Base-by-base conservation (phyloP, 2,888 invertebrate genomes). In the Conistra vaccinii region DNA sequence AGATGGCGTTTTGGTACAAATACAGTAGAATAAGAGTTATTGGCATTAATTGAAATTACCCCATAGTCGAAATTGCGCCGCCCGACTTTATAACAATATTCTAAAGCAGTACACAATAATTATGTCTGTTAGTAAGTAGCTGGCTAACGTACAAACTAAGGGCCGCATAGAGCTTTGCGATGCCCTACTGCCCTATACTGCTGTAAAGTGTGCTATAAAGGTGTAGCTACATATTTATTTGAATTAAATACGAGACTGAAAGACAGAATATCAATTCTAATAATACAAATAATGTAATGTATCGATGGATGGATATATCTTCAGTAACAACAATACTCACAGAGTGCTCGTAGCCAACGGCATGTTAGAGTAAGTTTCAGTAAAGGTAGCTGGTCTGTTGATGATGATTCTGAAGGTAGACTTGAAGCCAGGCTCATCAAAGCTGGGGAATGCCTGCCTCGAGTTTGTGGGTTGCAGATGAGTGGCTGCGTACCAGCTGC, bases 381-480 rank as follows among this genome's bases (percentile, higher is more conserved):
- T 90, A 68, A 93, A 96, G 67, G 89, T 61, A 0, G 79, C 76
- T 32, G 94, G 95, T 63, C 95, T 91, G 76, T 95, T 95, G 58
- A 96, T 91, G 65, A 91, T 93, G 35, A 96, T 96, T 32, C 98
- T 98, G 81, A 98, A 96, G 0, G 97, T 94, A 1, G 96, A 94
- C 78, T 96, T 96, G 77, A 94, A 96, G 0, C 96, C 98, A 5
- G 98, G 98, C 90, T 98, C 98, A 91, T 98, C 98, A 88, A 98
- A 98, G 91, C 98, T 98, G 0, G 98, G 98, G 93, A 98, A 98
- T 2, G 98, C 98, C 88, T 97, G 97, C 57, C 98, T 97, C 0
- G 98, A 98, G 91, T 98, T 97, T 0, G 98, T 98, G 0, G 98
- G 97, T 93, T 98, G 98, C 89, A 98, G 97, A 90, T 98, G 98